Evolutionary conservation across 2,888 invertebrate species (phyloP).

Genomic region (Apantesis nais): DNA sequence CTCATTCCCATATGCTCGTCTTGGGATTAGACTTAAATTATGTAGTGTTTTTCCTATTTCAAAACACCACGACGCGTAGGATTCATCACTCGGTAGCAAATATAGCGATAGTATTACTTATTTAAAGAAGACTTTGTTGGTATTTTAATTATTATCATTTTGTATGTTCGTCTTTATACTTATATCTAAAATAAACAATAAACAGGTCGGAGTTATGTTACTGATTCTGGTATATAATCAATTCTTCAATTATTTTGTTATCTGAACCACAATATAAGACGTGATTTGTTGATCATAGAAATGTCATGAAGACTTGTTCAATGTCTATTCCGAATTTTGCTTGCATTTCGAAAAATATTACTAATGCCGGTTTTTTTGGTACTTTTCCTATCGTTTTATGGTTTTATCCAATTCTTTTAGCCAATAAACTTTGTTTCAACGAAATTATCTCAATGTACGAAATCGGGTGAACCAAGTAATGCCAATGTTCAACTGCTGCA

Average conservation of each 20-base stretch:
- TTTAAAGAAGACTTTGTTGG: constrained; percentile 12
- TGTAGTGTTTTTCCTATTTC: background rate
- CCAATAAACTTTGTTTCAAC: background rate
- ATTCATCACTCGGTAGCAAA: background rate
- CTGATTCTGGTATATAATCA: constrained; percentile 21
- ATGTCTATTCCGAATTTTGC: background rate
- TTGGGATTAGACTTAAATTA: too few species aligned
- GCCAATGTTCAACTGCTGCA: background rate
- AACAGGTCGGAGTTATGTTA: constrained; percentile 22
- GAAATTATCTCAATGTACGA: background rate
- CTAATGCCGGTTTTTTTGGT: background rate
- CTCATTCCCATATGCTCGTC: too few species aligned
- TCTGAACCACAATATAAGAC: constrained; percentile 28
- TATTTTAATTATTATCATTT: constrained; percentile 27
- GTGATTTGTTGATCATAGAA: constrained; percentile 30
- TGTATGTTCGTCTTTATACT: constrained; percentile 24
- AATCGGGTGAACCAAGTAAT: too few species aligned
- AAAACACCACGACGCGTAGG: background rate
- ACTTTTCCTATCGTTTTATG: background rate
- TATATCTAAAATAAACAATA: constrained; percentile 27
- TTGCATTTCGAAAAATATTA: background rate
- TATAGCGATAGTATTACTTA: constrained; percentile 22
- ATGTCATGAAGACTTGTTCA: constrained; percentile 13
- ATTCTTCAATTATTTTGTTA: constrained; percentile 21
- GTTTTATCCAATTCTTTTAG: background rate